A percentile compares a stretch with the other conserved stretches of the same genome.
Conservation (phyloP, 2,797 vertebrate genomes). For the Neosalanx taihuensis region DNA sequence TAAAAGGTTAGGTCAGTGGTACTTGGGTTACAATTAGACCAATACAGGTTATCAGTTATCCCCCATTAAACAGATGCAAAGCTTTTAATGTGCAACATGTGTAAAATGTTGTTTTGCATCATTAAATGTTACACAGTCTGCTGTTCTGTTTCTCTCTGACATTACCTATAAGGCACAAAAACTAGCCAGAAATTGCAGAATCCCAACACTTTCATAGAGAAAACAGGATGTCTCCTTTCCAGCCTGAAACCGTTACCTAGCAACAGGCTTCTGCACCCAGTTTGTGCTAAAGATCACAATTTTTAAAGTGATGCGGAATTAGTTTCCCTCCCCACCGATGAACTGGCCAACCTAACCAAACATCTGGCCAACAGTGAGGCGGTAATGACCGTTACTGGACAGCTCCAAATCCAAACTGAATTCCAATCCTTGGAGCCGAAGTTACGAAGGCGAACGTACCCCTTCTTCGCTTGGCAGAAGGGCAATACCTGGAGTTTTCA, state of each 20-base stretch:
- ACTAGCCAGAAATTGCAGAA: constrained; percentile 42
- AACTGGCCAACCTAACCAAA: constrained; percentile 36
- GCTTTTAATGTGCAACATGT: not conserved
- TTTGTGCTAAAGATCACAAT: constrained; percentile 62
- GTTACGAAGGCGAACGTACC: constrained; percentile 26
- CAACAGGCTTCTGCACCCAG: constrained; percentile 68
- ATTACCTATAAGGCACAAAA: constrained; percentile 28
- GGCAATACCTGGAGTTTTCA: constrained; percentile 32
- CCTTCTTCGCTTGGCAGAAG: constrained; percentile 12
- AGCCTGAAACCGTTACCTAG: constrained; percentile 71
- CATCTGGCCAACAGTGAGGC: constrained; percentile 36
- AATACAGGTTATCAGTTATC: constrained; percentile 18
- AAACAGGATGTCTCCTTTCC: constrained; percentile 57
- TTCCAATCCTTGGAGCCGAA: constrained; percentile 1
- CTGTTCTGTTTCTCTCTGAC: constrained; percentile 13
- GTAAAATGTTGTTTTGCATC: not conserved
- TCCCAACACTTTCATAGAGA: constrained; percentile 45
- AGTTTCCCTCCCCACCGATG: constrained; percentile 35
- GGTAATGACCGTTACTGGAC: constrained; percentile 33
- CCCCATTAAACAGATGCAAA: not conserved
- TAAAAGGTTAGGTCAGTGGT: constrained; percentile 27
- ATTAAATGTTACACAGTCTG: not conserved
- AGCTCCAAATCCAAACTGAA: constrained; percentile 9
- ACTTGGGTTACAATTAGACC: not conserved
- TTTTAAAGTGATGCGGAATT: constrained; percentile 52